Conservation (phyloP, 1,140 invertebrate species). For the Caenorhabditis tropicalis region DNA sequence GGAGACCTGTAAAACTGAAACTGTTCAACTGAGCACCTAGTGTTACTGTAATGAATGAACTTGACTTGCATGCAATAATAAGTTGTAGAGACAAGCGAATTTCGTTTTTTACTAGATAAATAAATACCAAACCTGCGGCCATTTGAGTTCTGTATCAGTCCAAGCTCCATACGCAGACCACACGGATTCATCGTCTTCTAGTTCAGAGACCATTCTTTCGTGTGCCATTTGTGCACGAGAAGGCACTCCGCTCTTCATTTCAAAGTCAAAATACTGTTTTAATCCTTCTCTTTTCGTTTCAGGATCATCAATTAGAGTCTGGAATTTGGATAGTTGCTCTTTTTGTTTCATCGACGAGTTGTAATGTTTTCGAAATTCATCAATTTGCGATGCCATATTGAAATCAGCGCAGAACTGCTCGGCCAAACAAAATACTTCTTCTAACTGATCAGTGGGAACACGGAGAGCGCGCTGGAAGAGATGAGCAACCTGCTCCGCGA, state of each 20-base stretch:
- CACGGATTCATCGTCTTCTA: not conserved
- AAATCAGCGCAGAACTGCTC: not conserved
- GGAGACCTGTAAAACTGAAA: slow-evolving; percentile 31
- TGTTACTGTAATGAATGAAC: too few species aligned
- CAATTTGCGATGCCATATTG: not conserved
- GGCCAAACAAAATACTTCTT: not conserved
- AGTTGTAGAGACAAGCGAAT: too few species aligned
- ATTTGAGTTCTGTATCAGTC: slow-evolving; percentile 45
- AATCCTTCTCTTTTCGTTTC: not conserved
- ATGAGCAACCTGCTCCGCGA: not conserved
- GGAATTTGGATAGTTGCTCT: not conserved
- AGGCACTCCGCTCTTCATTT: slow-evolving; percentile 18
- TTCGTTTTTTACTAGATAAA: too few species aligned
- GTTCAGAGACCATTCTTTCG: slow-evolving; percentile 34
- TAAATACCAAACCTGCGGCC: slow-evolving; percentile 47
- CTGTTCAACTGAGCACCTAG: too few species aligned
- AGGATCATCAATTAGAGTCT: not conserved
- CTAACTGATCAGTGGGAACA: slow-evolving; percentile 7
- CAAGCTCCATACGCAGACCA: slow-evolving; percentile 45
- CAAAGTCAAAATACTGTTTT: not conserved
- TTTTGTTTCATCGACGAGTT: slow-evolving; percentile 1
- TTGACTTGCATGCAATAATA: too few species aligned
- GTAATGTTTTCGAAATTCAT: not conserved
- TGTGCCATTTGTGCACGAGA: slow-evolving; percentile 13
- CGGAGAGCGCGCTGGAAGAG: not conserved